Evolutionary conservation across 2,888 invertebrate genomes (phyloP).

Genomic region (Rosalia funebris): DNA sequence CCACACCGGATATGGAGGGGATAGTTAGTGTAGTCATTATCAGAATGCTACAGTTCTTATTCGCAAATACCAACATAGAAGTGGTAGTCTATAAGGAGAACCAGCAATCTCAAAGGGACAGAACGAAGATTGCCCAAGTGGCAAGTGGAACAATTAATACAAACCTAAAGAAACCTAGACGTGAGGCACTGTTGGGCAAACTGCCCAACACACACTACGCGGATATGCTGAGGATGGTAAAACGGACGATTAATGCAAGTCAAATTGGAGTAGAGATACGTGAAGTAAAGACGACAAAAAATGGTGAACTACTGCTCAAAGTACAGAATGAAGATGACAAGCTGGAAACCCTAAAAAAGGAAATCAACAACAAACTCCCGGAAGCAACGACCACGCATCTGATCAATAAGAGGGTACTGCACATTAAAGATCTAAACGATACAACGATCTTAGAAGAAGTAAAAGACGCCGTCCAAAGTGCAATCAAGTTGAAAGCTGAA

Average conservation of each 20-base stretch:
- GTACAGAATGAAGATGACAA: conserved; percentile 19
- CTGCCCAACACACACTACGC: conserved; percentile 26
- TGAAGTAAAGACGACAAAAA: conserved; percentile 1
- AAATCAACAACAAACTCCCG: conserved; percentile 20
- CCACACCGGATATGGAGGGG: neutral
- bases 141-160: neutral
- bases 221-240: conserved; percentile 32
- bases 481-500: neutral
- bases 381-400: conserved; percentile 5
- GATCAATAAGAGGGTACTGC: conserved; percentile 10
- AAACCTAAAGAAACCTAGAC: conserved; percentile 16
- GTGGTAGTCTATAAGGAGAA: neutral
- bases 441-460: conserved; percentile 12
- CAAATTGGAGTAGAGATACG: neutral
- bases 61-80: neutral
- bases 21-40: neutral
- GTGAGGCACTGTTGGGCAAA: conserved; percentile 23
- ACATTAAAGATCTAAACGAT: conserved; percentile 19
- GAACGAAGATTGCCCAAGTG: neutral
- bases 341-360: conserved; percentile 12
- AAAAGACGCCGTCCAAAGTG: neutral
- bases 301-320: conserved; percentile 10
- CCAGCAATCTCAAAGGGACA: neutral
- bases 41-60: too few relatives aligned
- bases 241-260: neutral